Base-by-base conservation (phyloP, 2,888 invertebrate genomes). In the Eilema depressum region DNA sequence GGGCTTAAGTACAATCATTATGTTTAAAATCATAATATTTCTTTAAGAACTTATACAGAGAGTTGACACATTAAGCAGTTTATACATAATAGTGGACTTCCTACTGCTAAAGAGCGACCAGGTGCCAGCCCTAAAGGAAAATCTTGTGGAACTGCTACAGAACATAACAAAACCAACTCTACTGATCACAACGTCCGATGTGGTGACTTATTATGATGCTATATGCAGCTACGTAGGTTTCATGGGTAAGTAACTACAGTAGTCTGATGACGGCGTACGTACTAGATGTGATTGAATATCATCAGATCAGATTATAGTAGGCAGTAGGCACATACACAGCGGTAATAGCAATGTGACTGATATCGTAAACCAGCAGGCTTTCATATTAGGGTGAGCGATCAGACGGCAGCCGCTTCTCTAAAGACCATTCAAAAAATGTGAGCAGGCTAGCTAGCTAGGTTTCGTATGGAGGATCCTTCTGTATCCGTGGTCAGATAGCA, bases 141-240 rank as follows among this genome's bases (percentile, higher is more conserved):
- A 66, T 1, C 74, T 89, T 0, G 63, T 72, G 0, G 61, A 71
- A 3, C 76, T 94, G 20, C 75, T 95, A 20, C 68, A 79, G 12
- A 89, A 88, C 59, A 81, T 88, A 77, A 68, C 75, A 8, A 88
- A 90, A 65, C 92, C 94, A 0, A 86, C 94, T 20, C 33, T 87
- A 2, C 69, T 95, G 53, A 78, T 66, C 2, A 74, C 59, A 0
- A 65, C 73, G 0, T 87, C 89, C 2, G 93, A 95, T 70, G 77
- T 87, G 10, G 59, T 85, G 26, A 87, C 81, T 12, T 83, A 89
- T 72, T 89, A 89, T 70, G 83, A 86, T 0, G 71, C 65, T 0
- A 80, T 94, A 11, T 75, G 78, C 25, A 70, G 88, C 69, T 93
- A 86, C 73, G 76, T 94, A 5, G 89, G 89, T 47, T 93, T 88